These are phyloP conservation scores for Chrysoperla carnea DNA, from an alignment of 1,140 invertebrate genomes.

Conservation along the genomic window DNA sequence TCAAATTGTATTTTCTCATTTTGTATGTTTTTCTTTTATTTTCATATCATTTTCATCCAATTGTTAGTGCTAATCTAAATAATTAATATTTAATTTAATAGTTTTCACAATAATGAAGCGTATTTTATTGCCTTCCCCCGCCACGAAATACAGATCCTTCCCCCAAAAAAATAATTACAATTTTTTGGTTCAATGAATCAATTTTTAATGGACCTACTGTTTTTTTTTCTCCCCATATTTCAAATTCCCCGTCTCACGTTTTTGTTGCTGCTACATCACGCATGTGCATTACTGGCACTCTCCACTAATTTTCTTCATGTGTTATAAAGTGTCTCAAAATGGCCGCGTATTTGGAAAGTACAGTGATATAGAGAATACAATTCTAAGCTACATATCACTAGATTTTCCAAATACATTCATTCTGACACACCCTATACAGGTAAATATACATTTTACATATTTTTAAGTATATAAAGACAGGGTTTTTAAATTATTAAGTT, in stretches of 20 bases:
- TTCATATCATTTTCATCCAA: background rate
- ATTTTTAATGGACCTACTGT: constrained; percentile 5
- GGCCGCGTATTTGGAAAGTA: too few species aligned
- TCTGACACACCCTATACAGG: constrained; percentile 1
- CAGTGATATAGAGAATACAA: too few species aligned
- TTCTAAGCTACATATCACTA: background rate
- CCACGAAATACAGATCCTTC: background rate
- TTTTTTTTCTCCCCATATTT: constrained; percentile 1
- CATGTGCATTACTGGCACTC: too few species aligned
- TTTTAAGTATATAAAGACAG: constrained; percentile 7
- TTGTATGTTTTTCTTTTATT: background rate
- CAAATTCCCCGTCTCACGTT: constrained; percentile 6
- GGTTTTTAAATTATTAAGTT: constrained; percentile 6
- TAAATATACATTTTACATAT: constrained; percentile 5
- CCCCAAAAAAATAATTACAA: background rate
- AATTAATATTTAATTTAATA: too few species aligned
- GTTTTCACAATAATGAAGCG: constrained; percentile 20
- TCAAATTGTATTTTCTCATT: background rate
- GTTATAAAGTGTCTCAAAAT: constrained; percentile 1
- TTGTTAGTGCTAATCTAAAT: too few species aligned
- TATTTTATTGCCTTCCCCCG: constrained; percentile 37
- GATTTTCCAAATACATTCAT: constrained; percentile 1
- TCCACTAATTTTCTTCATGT: constrained; percentile 8
- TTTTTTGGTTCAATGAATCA: constrained; percentile 1
- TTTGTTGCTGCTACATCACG: constrained; percentile 22